phyloP scores from a whole-genome alignment of 2,797 vertebrate species.

The Lophotriccus pileatus region DNA sequence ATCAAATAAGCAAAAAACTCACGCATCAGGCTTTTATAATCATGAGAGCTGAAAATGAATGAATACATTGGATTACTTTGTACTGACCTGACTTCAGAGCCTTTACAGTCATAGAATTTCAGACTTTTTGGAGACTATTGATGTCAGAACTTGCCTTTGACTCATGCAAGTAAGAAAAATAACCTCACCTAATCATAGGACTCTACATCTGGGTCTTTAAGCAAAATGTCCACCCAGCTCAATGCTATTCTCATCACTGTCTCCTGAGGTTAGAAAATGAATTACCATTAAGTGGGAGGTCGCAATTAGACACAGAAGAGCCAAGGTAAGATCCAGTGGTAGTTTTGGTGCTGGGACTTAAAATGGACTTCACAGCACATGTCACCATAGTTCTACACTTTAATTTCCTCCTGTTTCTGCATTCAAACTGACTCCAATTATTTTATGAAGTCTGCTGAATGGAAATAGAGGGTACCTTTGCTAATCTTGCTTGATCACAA shows the following conservation, averaged over 20 bases:
- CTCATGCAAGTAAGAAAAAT: background rate
- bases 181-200: background rate
- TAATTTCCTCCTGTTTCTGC: background rate
- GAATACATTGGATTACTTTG: conserved; percentile 39
- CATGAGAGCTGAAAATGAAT: conserved; percentile 48
- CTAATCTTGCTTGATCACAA: background rate
- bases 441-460: background rate
- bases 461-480: background rate
- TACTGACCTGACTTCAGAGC: conserved; percentile 32
- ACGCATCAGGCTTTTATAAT: conserved; percentile 60
- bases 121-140: background rate
- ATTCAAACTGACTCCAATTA: background rate
- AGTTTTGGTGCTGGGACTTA: background rate
- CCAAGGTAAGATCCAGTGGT: background rate
- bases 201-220: background rate
- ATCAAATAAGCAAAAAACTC: conserved; percentile 62
- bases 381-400: background rate
- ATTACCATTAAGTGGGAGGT: background rate
- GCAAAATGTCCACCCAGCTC: background rate
- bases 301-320: background rate
- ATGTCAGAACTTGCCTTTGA: conserved; percentile 17
- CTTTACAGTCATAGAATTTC: conserved; percentile 24
- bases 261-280: background rate
- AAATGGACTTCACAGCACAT: background rate
- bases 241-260: background rate